Evolutionary conservation across 2,888 invertebrate species (phyloP).

Genomic region (Lycaena phlaeas): DNA sequence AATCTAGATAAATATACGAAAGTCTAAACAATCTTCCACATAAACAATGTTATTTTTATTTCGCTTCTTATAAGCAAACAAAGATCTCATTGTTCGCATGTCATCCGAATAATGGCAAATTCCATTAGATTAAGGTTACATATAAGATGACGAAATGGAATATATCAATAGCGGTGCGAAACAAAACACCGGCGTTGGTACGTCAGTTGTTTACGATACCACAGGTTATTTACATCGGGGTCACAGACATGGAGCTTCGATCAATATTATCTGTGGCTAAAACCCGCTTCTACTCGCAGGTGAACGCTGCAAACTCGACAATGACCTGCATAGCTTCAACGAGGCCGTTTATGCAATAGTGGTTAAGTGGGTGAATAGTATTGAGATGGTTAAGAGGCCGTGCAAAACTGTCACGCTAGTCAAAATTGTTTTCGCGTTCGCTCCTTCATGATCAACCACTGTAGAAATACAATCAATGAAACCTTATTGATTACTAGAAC

Average conservation of each 20-base stretch:
- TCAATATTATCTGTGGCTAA: conserved; percentile 50
- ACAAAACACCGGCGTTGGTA: conserved; percentile 27
- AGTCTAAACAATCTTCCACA: no score
- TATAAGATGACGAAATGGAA: conserved; percentile 13
- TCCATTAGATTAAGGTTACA: not conserved
- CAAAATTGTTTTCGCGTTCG: no score
- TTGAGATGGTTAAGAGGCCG: conserved; percentile 49
- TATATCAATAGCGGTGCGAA: conserved; percentile 29
- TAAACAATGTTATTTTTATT: no score
- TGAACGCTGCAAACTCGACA: conserved; percentile 45
- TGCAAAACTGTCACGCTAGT: conserved; percentile 27
- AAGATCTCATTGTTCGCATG: no score
- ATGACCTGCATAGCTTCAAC: conserved; percentile 64
- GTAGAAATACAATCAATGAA: no score
- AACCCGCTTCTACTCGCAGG: conserved; percentile 24
- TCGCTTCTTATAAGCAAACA: no score
- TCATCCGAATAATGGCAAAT: no score
- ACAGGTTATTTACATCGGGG: conserved; percentile 72
- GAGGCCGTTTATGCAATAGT: conserved; percentile 65
- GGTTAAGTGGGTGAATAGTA: conserved; percentile 40
- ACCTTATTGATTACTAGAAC: no score
- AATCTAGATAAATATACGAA: no score
- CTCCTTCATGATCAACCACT: no score
- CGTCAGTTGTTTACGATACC: conserved; percentile 59
- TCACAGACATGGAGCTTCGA: conserved; percentile 67